Conservation (phyloP, 2,113 vertebrate species). For the Tilapia sparmanii region DNA sequence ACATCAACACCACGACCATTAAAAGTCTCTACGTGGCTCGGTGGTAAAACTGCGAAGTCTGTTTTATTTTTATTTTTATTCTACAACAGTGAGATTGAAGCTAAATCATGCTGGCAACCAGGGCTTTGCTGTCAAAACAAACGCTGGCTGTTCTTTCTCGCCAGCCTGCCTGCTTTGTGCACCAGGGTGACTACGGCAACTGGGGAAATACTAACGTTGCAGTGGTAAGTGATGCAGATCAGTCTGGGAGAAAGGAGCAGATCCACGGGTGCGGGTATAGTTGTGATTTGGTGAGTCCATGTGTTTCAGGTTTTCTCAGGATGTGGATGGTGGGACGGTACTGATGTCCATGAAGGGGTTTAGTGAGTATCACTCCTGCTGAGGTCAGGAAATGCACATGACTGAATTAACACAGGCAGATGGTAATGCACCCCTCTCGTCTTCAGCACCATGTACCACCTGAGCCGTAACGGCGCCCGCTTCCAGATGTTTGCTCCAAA, state of each 20-base stretch:
- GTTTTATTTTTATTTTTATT: background rate
- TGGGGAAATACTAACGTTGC: constrained; percentile 71
- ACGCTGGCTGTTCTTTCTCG: constrained; percentile 42
- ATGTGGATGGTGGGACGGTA: constrained; percentile 74
- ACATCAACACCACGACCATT: background rate
- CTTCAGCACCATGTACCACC: constrained; percentile 72
- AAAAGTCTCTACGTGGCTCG: constrained; percentile 11
- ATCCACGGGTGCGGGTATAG: background rate
- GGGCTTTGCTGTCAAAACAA: constrained; percentile 58
- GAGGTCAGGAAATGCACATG: background rate
- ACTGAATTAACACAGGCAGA: background rate
- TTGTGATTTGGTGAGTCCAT: background rate
- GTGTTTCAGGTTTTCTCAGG: constrained; percentile 68
- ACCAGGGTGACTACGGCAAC: constrained; percentile 67
- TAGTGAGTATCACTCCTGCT: constrained; percentile 60
- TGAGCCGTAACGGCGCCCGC: constrained; percentile 71
- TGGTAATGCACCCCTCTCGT: background rate
- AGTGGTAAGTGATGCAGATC: constrained; percentile 52
- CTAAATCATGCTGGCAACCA: constrained; percentile 56
- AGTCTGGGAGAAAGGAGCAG: background rate
- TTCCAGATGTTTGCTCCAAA: constrained; percentile 74
- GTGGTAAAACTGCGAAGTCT: background rate
- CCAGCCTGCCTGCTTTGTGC: constrained; percentile 64
- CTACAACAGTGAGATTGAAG: background rate
- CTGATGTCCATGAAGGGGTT: constrained; percentile 68